Percentiles rank a stretch among this genome's conserved stretches.
Conservation (phyloP, 2,888 invertebrate species). For the Drosophila formosana region DNA sequence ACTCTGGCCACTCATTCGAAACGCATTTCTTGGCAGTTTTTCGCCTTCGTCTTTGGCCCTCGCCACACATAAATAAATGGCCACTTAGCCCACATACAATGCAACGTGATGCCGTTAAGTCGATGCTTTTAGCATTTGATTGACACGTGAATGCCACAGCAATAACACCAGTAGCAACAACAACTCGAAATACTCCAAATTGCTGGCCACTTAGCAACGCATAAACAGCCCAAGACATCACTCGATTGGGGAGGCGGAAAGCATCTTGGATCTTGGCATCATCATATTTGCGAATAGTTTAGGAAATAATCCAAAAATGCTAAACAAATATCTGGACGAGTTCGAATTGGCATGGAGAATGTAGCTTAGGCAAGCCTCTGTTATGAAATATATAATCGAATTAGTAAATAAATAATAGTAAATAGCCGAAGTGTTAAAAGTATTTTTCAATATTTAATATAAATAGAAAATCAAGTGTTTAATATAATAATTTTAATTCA, state of each 20-base stretch:
- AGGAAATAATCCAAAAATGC: constrained; percentile 25
- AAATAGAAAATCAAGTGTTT: too few species aligned
- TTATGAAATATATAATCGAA: too few species aligned
- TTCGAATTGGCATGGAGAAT: too few species aligned
- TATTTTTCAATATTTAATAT: too few species aligned
- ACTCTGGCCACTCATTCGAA: constrained; percentile 21
- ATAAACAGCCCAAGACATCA: constrained; percentile 44
- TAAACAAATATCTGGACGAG: constrained; percentile 5
- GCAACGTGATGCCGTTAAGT: constrained; percentile 64
- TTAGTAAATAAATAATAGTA: too few species aligned
- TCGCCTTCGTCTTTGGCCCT: constrained; percentile 11
- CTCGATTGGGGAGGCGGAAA: too few species aligned
- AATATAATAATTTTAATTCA: too few species aligned
- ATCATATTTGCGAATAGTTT: constrained; percentile 18
- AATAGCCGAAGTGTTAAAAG: too few species aligned
- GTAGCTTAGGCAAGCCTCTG: too few species aligned
- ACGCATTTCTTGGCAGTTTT: constrained; percentile 46
- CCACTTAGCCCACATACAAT: constrained; percentile 57
- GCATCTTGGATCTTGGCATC: background rate
- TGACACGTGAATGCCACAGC: constrained; percentile 59
- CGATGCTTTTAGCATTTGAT: constrained; percentile 71
- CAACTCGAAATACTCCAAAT: constrained; percentile 32
- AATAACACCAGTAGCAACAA: constrained; percentile 29
- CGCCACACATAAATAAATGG: constrained; percentile 52
- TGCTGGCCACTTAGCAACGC: constrained; percentile 58